phyloP scores from a whole-genome alignment of 2,113 vertebrate genomes.

The Porphyrio hochstetteri region DNA sequence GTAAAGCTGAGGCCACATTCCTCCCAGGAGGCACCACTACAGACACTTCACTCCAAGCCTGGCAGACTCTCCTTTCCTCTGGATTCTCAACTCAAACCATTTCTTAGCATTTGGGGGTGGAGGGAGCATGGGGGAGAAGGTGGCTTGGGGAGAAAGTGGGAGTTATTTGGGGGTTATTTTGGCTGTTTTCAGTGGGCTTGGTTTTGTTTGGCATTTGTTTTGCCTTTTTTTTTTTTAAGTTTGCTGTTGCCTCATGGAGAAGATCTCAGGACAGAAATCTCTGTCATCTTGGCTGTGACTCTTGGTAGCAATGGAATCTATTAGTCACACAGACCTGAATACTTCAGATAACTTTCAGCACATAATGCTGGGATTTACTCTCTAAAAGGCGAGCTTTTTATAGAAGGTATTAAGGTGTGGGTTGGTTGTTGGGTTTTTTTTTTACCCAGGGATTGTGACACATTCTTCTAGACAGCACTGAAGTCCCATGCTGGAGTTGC shows the following conservation, averaged over 20 bases:
- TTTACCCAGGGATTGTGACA: not conserved
- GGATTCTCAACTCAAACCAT: not conserved
- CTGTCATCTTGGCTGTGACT: not conserved
- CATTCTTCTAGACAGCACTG: not conserved
- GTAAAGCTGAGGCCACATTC: not conserved
- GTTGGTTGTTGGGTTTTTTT: not conserved
- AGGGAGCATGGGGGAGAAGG: not conserved
- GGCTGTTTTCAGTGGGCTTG: not conserved
- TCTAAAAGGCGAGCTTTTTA: slow-evolving; percentile 10
- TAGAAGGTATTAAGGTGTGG: not conserved
- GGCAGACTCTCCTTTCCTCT: not conserved
- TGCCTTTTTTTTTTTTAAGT: not conserved
- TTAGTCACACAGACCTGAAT: slow-evolving; percentile 24
- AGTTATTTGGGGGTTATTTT: not conserved
- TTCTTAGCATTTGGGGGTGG: not conserved
- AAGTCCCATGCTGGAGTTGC: not conserved
- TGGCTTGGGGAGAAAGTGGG: accelerated
- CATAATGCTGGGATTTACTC: not conserved
- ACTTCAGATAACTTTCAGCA: slow-evolving; percentile 12
- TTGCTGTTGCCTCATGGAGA: not conserved
- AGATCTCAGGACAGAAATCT: not conserved
- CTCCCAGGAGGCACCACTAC: not conserved
- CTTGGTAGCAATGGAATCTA: not conserved
- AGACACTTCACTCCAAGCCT: not conserved
- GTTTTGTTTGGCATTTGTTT: not conserved